Evolutionary conservation across 2,113 vertebrate species (phyloP).

Genomic region (Microcebus lehilahytsara): DNA sequence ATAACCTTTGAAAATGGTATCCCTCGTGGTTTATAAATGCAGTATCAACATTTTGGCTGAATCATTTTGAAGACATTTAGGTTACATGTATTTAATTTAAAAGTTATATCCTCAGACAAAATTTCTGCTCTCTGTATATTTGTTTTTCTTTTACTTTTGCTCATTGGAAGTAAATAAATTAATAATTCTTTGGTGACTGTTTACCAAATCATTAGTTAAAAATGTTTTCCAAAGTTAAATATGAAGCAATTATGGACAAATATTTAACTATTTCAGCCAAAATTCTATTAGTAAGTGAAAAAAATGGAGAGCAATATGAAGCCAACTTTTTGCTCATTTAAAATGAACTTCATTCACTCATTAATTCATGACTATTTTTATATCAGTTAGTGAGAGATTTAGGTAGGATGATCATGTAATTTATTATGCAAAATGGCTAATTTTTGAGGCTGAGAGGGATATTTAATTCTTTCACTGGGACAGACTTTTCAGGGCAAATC

Average conservation of each 20-base stretch:
- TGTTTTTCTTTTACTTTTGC: not conserved
- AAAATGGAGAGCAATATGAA: not conserved
- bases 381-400: not conserved
- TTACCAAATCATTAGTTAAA: not conserved
- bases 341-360: not conserved
- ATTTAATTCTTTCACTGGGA: not conserved
- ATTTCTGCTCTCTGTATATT: not conserved
- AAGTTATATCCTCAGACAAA: slow-evolving; percentile 46
- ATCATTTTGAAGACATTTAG: slow-evolving; percentile 48
- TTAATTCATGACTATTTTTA: not conserved
- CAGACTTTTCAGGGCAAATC: not conserved
- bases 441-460: not conserved
- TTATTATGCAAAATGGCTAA: not conserved
- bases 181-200: not conserved
- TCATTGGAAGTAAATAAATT: not conserved
- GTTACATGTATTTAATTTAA: slow-evolving; percentile 39
- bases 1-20: slow-evolving; percentile 64
- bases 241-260: not conserved
- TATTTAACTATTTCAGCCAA: not conserved
- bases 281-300: not conserved
- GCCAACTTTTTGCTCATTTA: not conserved
- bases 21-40: slow-evolving; percentile 63
- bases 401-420: not conserved
- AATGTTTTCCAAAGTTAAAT: not conserved
- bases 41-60: slow-evolving; percentile 59